These are phyloP conservation scores for Dryadula phaetusa DNA, from an alignment of 2,888 invertebrate species.

Conservation along the genomic window DNA sequence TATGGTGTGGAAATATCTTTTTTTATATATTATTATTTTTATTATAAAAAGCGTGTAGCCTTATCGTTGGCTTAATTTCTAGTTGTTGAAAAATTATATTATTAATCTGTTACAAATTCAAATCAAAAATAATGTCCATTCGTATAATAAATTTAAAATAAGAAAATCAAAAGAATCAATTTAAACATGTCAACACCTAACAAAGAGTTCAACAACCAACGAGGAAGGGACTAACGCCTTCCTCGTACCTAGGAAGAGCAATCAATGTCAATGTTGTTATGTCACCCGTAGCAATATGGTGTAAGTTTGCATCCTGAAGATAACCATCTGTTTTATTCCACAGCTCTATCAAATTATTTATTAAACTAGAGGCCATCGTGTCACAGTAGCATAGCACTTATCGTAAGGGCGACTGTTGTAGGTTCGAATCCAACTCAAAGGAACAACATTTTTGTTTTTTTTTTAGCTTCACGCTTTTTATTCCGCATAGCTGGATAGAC, in stretches of 20 bases:
- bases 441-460: no score
- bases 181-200: conserved; percentile 3
- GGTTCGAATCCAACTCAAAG: not conserved
- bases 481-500: no score
- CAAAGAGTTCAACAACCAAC: conserved; percentile 45
- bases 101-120: no score
- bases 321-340: conserved; percentile 7
- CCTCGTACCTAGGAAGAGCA: conserved; percentile 57
- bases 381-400: not conserved
- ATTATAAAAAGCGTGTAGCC: no score
- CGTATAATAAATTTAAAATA: no score
- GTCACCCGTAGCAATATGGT: not conserved
- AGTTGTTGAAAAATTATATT: no score
- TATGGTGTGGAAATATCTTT: no score
- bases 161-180: no score
- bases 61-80: no score
- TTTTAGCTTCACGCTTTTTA: no score
- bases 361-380: not conserved
- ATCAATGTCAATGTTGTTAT: conserved; percentile 54
- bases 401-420: not conserved
- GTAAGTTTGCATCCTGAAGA: not conserved
- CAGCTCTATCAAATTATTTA: not conserved
- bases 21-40: no score
- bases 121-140: no score
- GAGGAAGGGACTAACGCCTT: conserved; percentile 55